Percentiles rank a stretch among this genome's conserved stretches.
Evolutionary conservation across 53 echinoderm and acorn worm species (phyloP).

Genomic region (Actinopyga echinites): DNA sequence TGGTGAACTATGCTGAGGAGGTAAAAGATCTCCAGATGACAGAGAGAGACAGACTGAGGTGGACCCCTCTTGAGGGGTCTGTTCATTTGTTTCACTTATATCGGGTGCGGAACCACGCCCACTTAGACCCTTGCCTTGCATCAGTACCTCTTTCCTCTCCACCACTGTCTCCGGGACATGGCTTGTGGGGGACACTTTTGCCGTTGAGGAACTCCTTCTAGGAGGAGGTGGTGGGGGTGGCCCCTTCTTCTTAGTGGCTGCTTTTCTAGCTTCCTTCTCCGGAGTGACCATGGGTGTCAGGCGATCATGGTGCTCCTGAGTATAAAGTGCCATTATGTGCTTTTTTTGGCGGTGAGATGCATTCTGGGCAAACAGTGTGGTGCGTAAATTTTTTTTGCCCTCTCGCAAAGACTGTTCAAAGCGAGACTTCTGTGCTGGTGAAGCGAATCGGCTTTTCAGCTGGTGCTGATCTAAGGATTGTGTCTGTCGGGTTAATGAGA

Average conservation of each 20-base stretch:
- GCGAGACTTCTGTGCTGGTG: constrained; percentile 64
- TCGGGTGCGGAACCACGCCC: constrained; percentile 26
- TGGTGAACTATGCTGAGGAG: neutral
- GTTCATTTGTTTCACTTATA: neutral
- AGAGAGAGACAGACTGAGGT: neutral
- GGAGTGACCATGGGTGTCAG: constrained; percentile 88
- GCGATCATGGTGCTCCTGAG: constrained; percentile 78
- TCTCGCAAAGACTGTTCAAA: constrained; percentile 69
- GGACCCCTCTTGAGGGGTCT: neutral
- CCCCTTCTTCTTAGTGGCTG: constrained; percentile 64
- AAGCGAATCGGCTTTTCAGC: constrained; percentile 54
- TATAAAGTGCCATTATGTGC: constrained; percentile 62
- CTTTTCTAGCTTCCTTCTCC: constrained; percentile 81
- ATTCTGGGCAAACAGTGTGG: constrained; percentile 63
- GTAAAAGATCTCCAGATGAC: constrained; percentile 14
- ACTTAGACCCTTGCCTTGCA: neutral
- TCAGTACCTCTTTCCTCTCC: constrained; percentile 20
- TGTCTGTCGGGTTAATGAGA: constrained; percentile 29
- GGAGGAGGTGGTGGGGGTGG: constrained; percentile 90
- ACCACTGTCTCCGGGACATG: neutral
- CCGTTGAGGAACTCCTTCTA: constrained; percentile 62
- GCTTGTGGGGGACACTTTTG: constrained; percentile 17
- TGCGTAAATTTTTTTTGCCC: constrained; percentile 57
- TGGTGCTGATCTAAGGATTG: neutral
- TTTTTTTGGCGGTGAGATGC: constrained; percentile 52